These are phyloP conservation scores for Aviceda subcristata DNA, from an alignment of 2,113 vertebrate species.

Conservation along the genomic window DNA sequence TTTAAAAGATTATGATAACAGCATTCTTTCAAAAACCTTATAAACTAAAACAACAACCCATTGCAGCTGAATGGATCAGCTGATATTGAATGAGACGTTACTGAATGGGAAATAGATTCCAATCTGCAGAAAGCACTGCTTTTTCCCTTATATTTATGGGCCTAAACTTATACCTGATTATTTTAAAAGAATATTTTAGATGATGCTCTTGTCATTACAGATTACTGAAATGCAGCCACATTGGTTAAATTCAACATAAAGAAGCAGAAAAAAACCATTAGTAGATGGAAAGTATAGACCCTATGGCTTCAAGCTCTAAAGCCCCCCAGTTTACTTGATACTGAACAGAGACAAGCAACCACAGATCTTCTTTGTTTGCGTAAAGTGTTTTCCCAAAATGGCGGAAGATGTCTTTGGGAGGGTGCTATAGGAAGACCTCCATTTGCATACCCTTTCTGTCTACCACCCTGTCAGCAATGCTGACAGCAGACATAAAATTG, in stretches of 20 bases:
- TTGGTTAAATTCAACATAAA: not conserved
- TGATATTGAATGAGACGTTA: not conserved
- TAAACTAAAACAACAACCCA: not conserved
- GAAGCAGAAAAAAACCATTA: not conserved
- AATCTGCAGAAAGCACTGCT: not conserved
- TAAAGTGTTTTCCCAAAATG: not conserved
- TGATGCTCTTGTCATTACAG: not conserved
- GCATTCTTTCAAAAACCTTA: not conserved
- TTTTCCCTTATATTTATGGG: not conserved
- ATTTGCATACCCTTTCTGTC: not conserved
- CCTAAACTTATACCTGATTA: not conserved
- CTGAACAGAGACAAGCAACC: not conserved
- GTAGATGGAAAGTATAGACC: not conserved
- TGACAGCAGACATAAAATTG: not conserved
- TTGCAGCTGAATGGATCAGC: not conserved
- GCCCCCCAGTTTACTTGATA: not conserved
- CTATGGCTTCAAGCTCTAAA: not conserved
- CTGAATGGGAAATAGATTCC: not conserved
- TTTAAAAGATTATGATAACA: not conserved
- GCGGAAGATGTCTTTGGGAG: not conserved
- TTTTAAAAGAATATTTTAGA: not conserved
- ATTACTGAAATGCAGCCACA: not conserved
- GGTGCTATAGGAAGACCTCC: not conserved
- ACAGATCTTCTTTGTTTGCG: not conserved
- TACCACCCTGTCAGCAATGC: not conserved